Evolutionary conservation across 1,140 invertebrate species (phyloP), one percentile per base, ranked within the genome.

Genomic region (Pygmarrhopalites habei): DNA sequence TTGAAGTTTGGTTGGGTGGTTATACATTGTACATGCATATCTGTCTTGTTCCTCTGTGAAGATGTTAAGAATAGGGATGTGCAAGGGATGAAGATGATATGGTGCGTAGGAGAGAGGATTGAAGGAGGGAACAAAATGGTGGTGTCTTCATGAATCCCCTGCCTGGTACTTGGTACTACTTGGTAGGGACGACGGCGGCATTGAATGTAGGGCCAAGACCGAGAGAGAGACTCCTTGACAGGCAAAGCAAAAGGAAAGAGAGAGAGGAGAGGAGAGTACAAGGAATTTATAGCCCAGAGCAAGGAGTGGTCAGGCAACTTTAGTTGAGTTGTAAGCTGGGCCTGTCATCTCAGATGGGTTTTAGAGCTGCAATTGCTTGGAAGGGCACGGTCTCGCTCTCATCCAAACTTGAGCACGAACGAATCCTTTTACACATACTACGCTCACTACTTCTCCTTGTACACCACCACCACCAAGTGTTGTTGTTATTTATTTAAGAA

Each of bases 221-320:
- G 44, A 46, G 44, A 46, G n/a, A n/a, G n/a, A n/a, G n/a, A 21
- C 44, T 21, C 21, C 21, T 46, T 46, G 44, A 46, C 44, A 46
- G 21, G 44, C 44, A 46, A 3, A 46, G 21, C 44, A 25, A 47
- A 47, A 47, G n/a, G 44, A 25, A n/a, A 47, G 17, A 47, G n/a
- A 25, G 44, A 25, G 49, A 53, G 56, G 44, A 47, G n/a, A 62
- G 53, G 25, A 47, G 41, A 28, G 29, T 44, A 62, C 21, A 51
- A 69, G 64, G 67, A 69, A 69, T 69, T 69, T 69, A 69, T 69
- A 69, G 67, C 67, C 67, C 59, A 64, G 55, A 69, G 67, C 67
- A 51, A 69, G 67, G 67, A 69, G 67, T 69, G 67, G 67, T 69
- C 67, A 66, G 67, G 62, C 67, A 69, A 69, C 57, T 69, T 66